These are phyloP conservation scores for Tragulus kanchil DNA, from an alignment of 2,113 vertebrate species.

Conservation along the genomic window DNA sequence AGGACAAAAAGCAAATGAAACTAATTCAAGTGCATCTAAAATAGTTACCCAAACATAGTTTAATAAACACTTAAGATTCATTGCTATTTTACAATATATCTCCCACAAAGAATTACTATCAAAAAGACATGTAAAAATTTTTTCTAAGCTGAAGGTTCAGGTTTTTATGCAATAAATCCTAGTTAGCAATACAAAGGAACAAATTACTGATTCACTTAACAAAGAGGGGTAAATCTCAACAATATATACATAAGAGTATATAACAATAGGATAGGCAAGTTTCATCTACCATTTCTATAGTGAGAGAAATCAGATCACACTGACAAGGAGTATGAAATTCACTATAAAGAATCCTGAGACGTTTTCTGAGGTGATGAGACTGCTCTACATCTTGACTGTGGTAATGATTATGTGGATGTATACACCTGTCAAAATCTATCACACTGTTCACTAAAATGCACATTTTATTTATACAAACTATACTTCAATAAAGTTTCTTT, in stretches of 20 bases:
- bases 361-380: background rate
- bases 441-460: background rate
- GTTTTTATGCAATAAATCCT: constrained; percentile 33
- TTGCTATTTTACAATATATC: background rate
- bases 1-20: constrained; percentile 46
- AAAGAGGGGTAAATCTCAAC: background rate
- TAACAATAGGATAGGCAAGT: background rate
- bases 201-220: constrained; percentile 12
- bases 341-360: background rate
- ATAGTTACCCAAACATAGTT: background rate
- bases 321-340: background rate
- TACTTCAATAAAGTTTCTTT: constrained; percentile 16
- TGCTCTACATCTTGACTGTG: background rate
- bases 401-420: background rate
- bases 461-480: constrained; percentile 29
- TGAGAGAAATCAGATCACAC: background rate
- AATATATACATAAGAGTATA: background rate
- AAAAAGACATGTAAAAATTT: constrained; percentile 22
- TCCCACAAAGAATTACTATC: background rate
- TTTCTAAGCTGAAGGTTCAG: background rate
- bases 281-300: background rate
- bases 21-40: constrained; percentile 9
- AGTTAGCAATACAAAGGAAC: constrained; percentile 37
- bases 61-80: constrained; percentile 46
- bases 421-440: background rate